A percentile compares a stretch with the other conserved stretches of the same genome.
phyloP scores from a whole-genome alignment of 2,113 vertebrate genomes.

The Oncorhynchus mykiss region DNA sequence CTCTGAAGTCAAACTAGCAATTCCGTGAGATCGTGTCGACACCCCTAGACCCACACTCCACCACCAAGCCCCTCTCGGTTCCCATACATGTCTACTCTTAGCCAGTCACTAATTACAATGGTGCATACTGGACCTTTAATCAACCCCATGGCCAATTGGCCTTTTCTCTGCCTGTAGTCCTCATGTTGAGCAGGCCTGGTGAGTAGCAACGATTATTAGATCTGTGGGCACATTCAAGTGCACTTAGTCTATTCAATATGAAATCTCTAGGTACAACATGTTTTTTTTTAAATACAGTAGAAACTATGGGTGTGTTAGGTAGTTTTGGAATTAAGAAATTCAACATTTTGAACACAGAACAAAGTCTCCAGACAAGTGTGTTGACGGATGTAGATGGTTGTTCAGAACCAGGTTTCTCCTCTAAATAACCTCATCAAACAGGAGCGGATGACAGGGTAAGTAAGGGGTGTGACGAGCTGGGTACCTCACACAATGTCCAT shows the following conservation, averaged over 20 bases:
- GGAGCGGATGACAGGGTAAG: slow-evolving; percentile 79
- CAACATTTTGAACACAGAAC: too few relatives aligned
- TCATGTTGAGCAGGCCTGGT: slow-evolving; percentile 47
- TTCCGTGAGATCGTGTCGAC: not conserved
- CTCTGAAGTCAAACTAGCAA: too few relatives aligned
- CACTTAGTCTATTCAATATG: too few relatives aligned
- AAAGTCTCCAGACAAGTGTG: too few relatives aligned
- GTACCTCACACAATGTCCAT: slow-evolving; percentile 81
- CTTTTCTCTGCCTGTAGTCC: slow-evolving; percentile 68
- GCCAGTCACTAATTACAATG: slow-evolving; percentile 66
- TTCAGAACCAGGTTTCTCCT: slow-evolving; percentile 9
- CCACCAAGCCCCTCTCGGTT: slow-evolving; percentile 61
- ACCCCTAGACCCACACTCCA: slow-evolving; percentile 43
- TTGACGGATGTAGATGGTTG: not conserved
- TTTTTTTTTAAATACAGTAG: too few relatives aligned
- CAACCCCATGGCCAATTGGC: slow-evolving; percentile 64
- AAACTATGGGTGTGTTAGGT: too few relatives aligned
- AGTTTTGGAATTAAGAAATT: too few relatives aligned
- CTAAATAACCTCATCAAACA: slow-evolving; percentile 75
- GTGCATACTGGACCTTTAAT: slow-evolving; percentile 71
- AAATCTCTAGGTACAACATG: too few relatives aligned
- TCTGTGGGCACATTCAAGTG: slow-evolving; percentile 64
- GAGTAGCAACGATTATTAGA: slow-evolving; percentile 67
- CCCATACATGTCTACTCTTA: slow-evolving; percentile 69
- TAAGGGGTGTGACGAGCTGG: slow-evolving; percentile 86